These are phyloP conservation scores for Theonella swinhoei DNA, from an alignment of 37 sponge, comb jelly and placozoan genomes.

Conservation along the genomic window DNA sequence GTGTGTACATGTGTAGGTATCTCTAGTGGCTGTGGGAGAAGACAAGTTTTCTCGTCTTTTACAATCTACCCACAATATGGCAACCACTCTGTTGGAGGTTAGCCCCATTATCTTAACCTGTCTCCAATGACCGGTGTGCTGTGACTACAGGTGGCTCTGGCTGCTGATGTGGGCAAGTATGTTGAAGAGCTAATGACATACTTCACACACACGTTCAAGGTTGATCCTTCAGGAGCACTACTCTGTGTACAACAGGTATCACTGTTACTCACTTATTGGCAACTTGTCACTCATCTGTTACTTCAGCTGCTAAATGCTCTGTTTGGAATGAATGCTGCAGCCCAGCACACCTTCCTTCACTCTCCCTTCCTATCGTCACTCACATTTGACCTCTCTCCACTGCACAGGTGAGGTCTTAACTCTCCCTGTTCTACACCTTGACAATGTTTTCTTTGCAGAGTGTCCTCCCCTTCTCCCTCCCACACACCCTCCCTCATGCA, in stretches of 20 bases:
- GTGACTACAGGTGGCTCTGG: slow-evolving; percentile 35
- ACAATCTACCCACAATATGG: slow-evolving; percentile 18
- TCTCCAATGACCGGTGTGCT: neutral
- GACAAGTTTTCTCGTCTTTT: slow-evolving; percentile 76
- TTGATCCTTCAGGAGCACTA: slow-evolving; percentile 69
- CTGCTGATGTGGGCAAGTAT: slow-evolving; percentile 59
- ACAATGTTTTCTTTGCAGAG: neutral
- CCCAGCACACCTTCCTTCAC: slow-evolving; percentile 66
- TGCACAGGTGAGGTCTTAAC: neutral
- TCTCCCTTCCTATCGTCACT: slow-evolving; percentile 66
- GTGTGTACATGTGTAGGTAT: slow-evolving; percentile 27
- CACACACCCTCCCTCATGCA: neutral
- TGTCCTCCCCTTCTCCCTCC: neutral
- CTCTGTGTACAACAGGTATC: slow-evolving; percentile 81
- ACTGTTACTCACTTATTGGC: neutral
- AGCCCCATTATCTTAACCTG: neutral
- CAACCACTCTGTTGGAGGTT: slow-evolving; percentile 67
- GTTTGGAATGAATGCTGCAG: slow-evolving; percentile 79
- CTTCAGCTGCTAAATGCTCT: slow-evolving; percentile 78
- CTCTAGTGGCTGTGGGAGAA: slow-evolving; percentile 36
- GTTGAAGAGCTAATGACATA: slow-evolving; percentile 69
- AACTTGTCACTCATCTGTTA: neutral
- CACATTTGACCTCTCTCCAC: slow-evolving; percentile 14
- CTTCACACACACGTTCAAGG: slow-evolving; percentile 31
- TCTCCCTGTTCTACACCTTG: too few relatives aligned